These are phyloP conservation scores for Cotesia chilonis DNA, from an alignment of 1,140 invertebrate genomes.

Conservation along the genomic window DNA sequence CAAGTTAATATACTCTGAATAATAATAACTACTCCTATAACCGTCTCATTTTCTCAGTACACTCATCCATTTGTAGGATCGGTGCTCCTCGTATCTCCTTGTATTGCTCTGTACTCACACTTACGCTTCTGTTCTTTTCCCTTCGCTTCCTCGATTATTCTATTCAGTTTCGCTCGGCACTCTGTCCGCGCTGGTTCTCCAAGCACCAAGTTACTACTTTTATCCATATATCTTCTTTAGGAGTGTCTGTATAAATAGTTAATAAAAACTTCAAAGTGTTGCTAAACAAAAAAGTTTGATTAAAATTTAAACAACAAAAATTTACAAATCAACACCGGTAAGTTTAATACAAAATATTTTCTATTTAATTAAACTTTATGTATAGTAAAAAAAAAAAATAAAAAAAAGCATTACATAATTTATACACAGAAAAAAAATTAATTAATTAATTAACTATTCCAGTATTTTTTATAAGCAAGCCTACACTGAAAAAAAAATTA, in stretches of 20 bases:
- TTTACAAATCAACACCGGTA: background rate
- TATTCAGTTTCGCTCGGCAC: constrained; percentile 48
- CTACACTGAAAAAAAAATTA: too few species aligned
- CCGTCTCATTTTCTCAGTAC: background rate
- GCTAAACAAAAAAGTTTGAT: background rate
- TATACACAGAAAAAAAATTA: too few species aligned
- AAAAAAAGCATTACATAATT: too few species aligned
- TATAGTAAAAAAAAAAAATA: too few species aligned
- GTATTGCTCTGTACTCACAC: background rate
- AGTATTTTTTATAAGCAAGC: too few species aligned
- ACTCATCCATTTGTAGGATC: constrained; percentile 13
- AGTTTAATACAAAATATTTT: background rate
- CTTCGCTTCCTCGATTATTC: constrained; percentile 4
- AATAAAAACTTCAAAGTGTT: too few species aligned
- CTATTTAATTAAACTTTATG: too few species aligned
- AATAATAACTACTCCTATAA: background rate
- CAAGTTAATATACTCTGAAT: too few species aligned
- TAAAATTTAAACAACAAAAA: background rate
- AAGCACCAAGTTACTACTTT: background rate
- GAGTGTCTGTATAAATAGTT: background rate
- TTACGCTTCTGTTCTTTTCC: constrained; percentile 10
- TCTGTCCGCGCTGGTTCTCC: constrained; percentile 40
- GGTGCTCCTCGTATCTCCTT: background rate
- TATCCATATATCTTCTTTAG: constrained; percentile 7
- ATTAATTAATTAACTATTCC: too few species aligned